A percentile compares a stretch with the other conserved stretches of the same genome.
Evolutionary conservation across 1,140 invertebrate species (phyloP).

Genomic region (Melanaphis sacchari): DNA sequence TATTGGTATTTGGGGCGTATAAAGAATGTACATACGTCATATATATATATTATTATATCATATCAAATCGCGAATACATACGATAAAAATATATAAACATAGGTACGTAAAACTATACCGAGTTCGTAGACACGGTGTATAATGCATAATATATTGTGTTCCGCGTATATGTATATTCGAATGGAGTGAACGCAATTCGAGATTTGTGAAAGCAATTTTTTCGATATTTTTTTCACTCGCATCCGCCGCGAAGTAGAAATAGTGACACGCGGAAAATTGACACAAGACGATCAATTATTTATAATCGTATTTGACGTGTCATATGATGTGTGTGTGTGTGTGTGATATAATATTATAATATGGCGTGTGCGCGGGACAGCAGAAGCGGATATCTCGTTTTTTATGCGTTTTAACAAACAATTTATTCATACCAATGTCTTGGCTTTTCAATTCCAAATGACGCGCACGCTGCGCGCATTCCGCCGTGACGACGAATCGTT

Average conservation of each 20-base stretch:
- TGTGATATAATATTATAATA: neutral
- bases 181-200: neutral
- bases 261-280: neutral
- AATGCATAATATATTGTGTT: neutral
- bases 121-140: neutral
- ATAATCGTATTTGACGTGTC: neutral
- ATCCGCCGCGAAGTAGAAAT: neutral
- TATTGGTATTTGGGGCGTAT: neutral
- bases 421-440: slow-evolving; percentile 46
- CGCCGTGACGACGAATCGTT: slow-evolving; percentile 30
- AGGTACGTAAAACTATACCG: neutral
- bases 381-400: neutral
- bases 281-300: slow-evolving; percentile 2
- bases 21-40: neutral
- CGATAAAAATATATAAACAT: neutral
- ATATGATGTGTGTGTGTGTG: neutral
- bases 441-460: slow-evolving; percentile 51
- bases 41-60: neutral
- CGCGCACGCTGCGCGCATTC: neutral
- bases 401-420: slow-evolving; percentile 43
- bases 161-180: neutral
- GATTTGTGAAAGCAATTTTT: neutral
- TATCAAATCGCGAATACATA: neutral
- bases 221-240: neutral
- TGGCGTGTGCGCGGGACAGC: neutral